A percentile compares a stretch with the other conserved stretches of the same genome.
Conservation (phyloP, 2,797 vertebrate genomes). For the Novumbra hubbsi region DNA sequence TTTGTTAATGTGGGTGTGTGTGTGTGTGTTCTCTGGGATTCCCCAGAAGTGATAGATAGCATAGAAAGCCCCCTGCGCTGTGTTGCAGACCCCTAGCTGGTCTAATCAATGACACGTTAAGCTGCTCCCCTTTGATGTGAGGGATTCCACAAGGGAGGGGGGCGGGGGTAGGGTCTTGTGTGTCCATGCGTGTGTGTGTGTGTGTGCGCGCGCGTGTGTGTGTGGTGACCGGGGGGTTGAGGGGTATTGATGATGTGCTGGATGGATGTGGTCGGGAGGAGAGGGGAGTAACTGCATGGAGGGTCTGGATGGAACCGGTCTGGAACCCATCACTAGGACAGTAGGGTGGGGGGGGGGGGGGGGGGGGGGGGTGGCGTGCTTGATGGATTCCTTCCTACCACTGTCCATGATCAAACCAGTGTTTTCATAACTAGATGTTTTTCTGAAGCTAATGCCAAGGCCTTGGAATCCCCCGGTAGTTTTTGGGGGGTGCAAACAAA, state of each 20-base stretch:
- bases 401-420: constrained; percentile 23
- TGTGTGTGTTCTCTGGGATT: constrained; percentile 5
- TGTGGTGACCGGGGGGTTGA: constrained; percentile 45
- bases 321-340: constrained; percentile 60
- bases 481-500: background rate
- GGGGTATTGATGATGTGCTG: constrained; percentile 70
- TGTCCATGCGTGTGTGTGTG: constrained; percentile 14
- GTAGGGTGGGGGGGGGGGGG: constrained; percentile 24
- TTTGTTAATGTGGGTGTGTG: constrained; percentile 29
- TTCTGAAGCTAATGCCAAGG: background rate
- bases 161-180: constrained; percentile 30
- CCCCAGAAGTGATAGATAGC: constrained; percentile 44
- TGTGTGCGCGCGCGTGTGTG: background rate
- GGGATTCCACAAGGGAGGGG: constrained; percentile 47
- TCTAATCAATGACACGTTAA: constrained; percentile 72
- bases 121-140: constrained; percentile 63
- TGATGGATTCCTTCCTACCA: constrained; percentile 37
- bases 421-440: background rate
- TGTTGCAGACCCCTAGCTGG: constrained; percentile 44
- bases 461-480: background rate
- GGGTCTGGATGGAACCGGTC: constrained; percentile 46
- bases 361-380: constrained; percentile 35
- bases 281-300: constrained; percentile 18
- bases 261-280: constrained; percentile 56
- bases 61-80: constrained; percentile 17